Conservation (phyloP, 1,140 invertebrate genomes). For the Olivierus martensii region DNA sequence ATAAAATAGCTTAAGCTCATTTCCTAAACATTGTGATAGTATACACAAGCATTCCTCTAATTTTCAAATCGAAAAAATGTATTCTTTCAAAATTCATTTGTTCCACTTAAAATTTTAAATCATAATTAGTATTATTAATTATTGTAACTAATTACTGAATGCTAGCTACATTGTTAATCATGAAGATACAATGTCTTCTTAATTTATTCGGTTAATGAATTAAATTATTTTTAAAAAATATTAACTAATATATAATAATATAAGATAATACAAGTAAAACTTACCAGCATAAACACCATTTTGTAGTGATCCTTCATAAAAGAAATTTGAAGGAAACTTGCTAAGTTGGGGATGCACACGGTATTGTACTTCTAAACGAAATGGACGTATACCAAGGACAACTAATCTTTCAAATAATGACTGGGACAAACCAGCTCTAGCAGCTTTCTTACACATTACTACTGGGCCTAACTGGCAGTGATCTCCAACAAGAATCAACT, state of each 20-base stretch:
- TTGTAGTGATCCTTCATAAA: slow-evolving; percentile 96
- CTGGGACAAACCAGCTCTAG: slow-evolving; percentile 88
- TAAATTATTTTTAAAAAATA: no score
- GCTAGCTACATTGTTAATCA: no score
- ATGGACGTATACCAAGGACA: slow-evolving; percentile 86
- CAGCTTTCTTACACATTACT: slow-evolving; percentile 99
- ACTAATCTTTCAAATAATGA: slow-evolving; percentile 95
- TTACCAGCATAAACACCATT: slow-evolving; percentile 88
- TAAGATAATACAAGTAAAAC: not conserved
- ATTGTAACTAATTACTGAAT: no score
- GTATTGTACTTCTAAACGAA: slow-evolving; percentile 95
- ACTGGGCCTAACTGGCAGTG: slow-evolving; percentile 98
- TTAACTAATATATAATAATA: not conserved
- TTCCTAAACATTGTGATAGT: no score
- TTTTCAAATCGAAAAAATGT: no score
- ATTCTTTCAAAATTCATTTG: no score
- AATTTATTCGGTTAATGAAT: no score
- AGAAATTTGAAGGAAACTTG: slow-evolving; percentile 97
- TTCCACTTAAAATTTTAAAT: no score
- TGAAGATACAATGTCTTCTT: no score
- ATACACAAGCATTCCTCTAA: no score
- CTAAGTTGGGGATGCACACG: slow-evolving; percentile 97
- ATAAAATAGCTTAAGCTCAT: no score
- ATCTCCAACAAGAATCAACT: slow-evolving; percentile 93
- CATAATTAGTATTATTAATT: no score